phyloP scores from a whole-genome alignment of 2,888 invertebrate genomes.

The Agonopterix alstromeriana region DNA sequence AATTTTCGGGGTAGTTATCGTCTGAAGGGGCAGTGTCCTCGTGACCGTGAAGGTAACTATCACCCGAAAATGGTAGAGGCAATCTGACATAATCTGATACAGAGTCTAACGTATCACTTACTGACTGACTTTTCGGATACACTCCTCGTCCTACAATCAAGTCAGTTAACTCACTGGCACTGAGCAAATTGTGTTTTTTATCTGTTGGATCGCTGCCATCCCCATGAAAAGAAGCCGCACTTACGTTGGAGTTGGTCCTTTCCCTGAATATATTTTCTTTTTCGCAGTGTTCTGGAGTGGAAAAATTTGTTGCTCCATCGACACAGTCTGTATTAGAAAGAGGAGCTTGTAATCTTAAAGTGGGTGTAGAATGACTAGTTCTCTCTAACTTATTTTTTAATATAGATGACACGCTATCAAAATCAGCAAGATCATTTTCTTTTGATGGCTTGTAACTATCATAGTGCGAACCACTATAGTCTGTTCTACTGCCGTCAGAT shows the following conservation, averaged over 20 bases:
- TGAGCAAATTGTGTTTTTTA: constrained; percentile 83
- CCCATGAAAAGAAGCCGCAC: constrained; percentile 89
- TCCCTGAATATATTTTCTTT: constrained; percentile 76
- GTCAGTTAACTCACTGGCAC: constrained; percentile 90
- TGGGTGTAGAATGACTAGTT: constrained; percentile 37
- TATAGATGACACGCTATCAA: constrained; percentile 69
- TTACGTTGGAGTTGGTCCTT: constrained; percentile 87
- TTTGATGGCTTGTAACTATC: constrained; percentile 74
- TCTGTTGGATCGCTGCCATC: constrained; percentile 94
- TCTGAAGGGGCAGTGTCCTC: constrained; percentile 79
- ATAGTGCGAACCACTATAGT: constrained; percentile 72
- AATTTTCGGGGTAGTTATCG: constrained; percentile 65
- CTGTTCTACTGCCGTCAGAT: constrained; percentile 61
- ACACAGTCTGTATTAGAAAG: constrained; percentile 68
- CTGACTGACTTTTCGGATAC: constrained; percentile 84
- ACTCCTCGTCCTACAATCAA: constrained; percentile 87
- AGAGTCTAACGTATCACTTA: constrained; percentile 90
- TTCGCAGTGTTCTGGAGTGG: constrained; percentile 57
- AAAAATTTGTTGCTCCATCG: constrained; percentile 53
- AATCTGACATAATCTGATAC: constrained; percentile 93
- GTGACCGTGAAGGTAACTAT: constrained; percentile 77
- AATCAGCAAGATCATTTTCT: constrained; percentile 69
- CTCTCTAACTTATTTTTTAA: constrained; percentile 70
- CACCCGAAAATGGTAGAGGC: constrained; percentile 75
- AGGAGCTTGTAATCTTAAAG: constrained; percentile 34